Base-by-base conservation (phyloP, 2,888 invertebrate genomes). In the Clitarchus hookeri region DNA sequence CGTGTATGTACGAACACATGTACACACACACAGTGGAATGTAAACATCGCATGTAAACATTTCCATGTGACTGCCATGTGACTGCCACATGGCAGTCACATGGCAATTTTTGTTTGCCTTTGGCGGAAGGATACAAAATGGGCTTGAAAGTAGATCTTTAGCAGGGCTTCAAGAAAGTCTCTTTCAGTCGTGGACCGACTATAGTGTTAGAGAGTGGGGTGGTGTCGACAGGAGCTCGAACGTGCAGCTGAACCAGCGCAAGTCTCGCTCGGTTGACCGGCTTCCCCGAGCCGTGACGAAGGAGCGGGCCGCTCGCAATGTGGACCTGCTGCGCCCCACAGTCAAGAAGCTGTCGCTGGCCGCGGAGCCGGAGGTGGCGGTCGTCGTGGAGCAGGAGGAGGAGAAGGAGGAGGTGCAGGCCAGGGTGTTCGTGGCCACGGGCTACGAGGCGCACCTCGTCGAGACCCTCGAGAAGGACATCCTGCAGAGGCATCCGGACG, bases 401-500 rank as follows among this genome's bases (percentile, higher is more conserved):
- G 88, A 87, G 16, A 89, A 89, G 25, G 89, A 90, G 77, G 90
- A 90, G 77, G 88, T 87, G 53, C 90, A 91, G 44, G 91, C 91
- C 26, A 90, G 90, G 89, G 92, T 94, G 8, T 96, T 95, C 90
- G 94, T 95, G 88, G 93, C 95, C 0, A 92, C 94, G 9, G 96
- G 97, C 8, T 96, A 95, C 90, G 97, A 95, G 89, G 90, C 93
- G 6, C 95, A 96, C 91, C 92, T 98, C 84, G 96, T 97, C 0
- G 97, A 97, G 88, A 96, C 96, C 25, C 91, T 97, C 80, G 97
- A 97, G 91, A 94, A 96, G 90, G 99, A 99, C 92, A 99, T 99
- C 91, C 95, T 99, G 89, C 98, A 98, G 92, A 97, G 97, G 92
- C 97, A 99, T 93, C 98, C 98, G 25, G 98, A 98, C 92, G 97